Percentiles rank a stretch among this genome's conserved stretches.
Evolutionary conservation across 64 coral and sea anemone genomes (phyloP).

Genomic region (Acropora yongei): DNA sequence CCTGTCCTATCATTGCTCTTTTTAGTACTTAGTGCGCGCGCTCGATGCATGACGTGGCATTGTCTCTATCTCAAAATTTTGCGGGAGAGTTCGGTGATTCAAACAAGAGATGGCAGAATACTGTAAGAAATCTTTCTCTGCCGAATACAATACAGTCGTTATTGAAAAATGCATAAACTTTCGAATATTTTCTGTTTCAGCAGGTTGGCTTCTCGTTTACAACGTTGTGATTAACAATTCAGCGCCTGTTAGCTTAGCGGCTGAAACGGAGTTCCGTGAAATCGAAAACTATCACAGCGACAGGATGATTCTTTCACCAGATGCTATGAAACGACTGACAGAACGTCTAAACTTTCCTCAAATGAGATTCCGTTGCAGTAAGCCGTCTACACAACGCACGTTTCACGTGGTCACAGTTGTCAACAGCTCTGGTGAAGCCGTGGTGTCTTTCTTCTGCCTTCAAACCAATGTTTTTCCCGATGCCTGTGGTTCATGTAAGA

Average conservation of each 20-base stretch:
- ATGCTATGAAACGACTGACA: not conserved
- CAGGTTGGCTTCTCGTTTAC: slow-evolving; percentile 31
- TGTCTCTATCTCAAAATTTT: too few species aligned
- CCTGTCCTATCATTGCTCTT: too few species aligned
- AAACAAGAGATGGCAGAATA: not conserved
- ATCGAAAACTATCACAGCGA: not conserved
- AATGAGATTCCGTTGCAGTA: slow-evolving; percentile 38
- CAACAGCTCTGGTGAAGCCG: slow-evolving; percentile 15
- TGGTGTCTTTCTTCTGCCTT: not conserved
- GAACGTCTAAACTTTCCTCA: slow-evolving; percentile 10
- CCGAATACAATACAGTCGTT: too few species aligned
- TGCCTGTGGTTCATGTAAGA: slow-evolving; percentile 16
- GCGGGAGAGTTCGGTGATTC: too few species aligned
- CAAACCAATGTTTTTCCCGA: not conserved
- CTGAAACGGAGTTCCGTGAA: not conserved
- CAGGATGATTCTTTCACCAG: not conserved
- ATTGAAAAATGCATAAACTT: not conserved
- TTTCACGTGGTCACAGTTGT: not conserved
- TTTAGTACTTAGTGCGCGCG: too few species aligned
- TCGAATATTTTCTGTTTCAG: not conserved
- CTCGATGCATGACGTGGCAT: too few species aligned
- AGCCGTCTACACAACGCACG: not conserved
- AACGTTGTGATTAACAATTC: not conserved
- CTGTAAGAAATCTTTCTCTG: too few species aligned
- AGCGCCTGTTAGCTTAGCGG: not conserved